Base-by-base conservation (phyloP, 2,888 invertebrate genomes). In the Dicyrtoma fusca region DNA sequence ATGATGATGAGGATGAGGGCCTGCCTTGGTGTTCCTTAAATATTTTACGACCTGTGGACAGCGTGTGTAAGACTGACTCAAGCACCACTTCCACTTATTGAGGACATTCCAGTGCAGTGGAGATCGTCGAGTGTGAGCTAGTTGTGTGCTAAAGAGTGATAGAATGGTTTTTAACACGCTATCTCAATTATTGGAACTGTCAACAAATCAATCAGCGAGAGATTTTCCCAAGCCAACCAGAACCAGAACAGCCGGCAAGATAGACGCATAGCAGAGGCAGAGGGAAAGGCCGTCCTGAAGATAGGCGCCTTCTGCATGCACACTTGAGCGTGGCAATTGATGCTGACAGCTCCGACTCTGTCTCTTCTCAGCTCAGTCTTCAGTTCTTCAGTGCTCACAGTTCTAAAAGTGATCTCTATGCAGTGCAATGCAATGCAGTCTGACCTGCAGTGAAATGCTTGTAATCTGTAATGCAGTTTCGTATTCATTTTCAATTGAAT, bases 151-250 rank as follows among this genome's bases (percentile, higher is more conserved):
- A 55, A 21, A 25, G 55, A 55, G 55, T 55, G 55, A 55, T 25
- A 25, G 55, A 51, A 21, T 51, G 44, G 44, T 3, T 26, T 49
- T 23, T n/a, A 51, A 66, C 53, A 66, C 44, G 55, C 53, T 42
- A 66, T 66, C 66, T 66, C 66, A 66, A 66, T 66, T 66, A 66
- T 53, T 53, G 51, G 53, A 53, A 42, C 34, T 66, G 66, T 66
- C 66, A 66, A 66, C 66, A 66, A 66, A 66, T 66, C 66, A 66
- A 66, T 66, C 66, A 66, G 53, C 57, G 25, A 53, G 42, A 53
- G 49, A 45, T 64, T 25, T 25, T 23, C 64, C 49, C 47, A 49
- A 45, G 47, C 45, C 63, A 63, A 55, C 21, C 49, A 49, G n/a
- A 34, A 34, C 3, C 34, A 34, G 34, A 5, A 34, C 3, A 34